Evolutionary conservation across 2,113 vertebrate species (phyloP).

Genomic region (Acrocephalus arundinaceus): DNA sequence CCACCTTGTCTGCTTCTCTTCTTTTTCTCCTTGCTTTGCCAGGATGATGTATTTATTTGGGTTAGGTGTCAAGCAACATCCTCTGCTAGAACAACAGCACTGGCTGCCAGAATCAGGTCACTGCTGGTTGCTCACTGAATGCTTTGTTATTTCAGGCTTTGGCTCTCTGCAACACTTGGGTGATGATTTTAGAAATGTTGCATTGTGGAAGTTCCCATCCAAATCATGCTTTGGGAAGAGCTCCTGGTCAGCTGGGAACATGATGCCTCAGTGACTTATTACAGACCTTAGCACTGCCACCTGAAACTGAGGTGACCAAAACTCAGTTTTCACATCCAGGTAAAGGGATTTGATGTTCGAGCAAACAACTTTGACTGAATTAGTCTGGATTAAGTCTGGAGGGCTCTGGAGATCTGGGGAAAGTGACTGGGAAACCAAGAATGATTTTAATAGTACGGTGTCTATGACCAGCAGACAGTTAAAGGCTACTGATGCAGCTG

Average conservation of each 20-base stretch:
- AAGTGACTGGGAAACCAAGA: neutral
- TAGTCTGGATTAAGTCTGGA: neutral
- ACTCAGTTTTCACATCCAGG: neutral
- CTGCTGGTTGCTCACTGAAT: neutral
- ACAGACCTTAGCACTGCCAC: neutral
- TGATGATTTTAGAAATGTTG: neutral
- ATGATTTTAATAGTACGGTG: neutral
- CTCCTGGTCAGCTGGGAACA: neutral
- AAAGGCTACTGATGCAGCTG: neutral
- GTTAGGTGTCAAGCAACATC: neutral
- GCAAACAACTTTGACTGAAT: neutral
- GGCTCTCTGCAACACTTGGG: neutral
- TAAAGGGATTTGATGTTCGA: neutral
- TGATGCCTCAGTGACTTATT: neutral
- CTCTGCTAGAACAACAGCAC: neutral
- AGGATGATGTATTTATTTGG: slow-evolving; percentile 17
- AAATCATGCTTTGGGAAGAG: neutral
- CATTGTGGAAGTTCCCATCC: neutral
- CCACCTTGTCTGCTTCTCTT: neutral
- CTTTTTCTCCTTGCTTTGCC: neutral
- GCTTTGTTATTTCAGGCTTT: neutral
- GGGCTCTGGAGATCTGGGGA: neutral
- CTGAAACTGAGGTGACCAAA: neutral
- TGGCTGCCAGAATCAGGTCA: neutral
- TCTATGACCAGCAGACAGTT: neutral